Conservation (phyloP, 2,797 vertebrate genomes). For the Eremophila alpestris region DNA sequence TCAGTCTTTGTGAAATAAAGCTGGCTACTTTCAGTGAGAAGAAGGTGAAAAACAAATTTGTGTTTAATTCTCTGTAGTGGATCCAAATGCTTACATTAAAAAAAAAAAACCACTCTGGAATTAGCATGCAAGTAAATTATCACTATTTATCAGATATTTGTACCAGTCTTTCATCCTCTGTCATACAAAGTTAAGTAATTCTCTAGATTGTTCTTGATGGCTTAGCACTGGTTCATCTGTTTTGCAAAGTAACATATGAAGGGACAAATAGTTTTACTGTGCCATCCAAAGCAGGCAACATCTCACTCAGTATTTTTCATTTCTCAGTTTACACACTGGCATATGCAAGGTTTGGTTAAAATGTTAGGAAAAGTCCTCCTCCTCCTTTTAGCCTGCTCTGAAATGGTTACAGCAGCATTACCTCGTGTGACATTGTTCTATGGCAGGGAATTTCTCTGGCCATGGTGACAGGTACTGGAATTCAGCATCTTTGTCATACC, state of each 20-base stretch:
- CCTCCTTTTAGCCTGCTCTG: background rate
- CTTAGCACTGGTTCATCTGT: background rate
- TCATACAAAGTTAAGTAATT: background rate
- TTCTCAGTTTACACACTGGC: background rate
- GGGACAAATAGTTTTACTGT: background rate
- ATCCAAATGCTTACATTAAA: background rate
- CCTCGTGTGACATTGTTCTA: conserved; percentile 86
- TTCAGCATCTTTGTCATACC: conserved; percentile 79
- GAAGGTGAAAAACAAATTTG: background rate
- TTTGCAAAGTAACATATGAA: background rate
- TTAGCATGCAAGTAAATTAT: background rate
- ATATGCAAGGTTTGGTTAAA: background rate
- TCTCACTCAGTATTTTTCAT: background rate
- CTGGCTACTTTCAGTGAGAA: background rate
- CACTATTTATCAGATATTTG: background rate
- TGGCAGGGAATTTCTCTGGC: conserved; percentile 86
- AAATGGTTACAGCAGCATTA: conserved; percentile 48
- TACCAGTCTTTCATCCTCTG: background rate
- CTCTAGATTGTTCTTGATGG: background rate
- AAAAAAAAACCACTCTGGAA: background rate
- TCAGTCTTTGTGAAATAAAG: background rate
- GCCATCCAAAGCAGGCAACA: background rate
- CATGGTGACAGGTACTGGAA: conserved; percentile 82
- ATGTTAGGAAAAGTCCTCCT: background rate
- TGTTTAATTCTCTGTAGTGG: background rate